phyloP scores from a whole-genome alignment of 2,113 vertebrate genomes.

The Oenanthe oenanthe region DNA sequence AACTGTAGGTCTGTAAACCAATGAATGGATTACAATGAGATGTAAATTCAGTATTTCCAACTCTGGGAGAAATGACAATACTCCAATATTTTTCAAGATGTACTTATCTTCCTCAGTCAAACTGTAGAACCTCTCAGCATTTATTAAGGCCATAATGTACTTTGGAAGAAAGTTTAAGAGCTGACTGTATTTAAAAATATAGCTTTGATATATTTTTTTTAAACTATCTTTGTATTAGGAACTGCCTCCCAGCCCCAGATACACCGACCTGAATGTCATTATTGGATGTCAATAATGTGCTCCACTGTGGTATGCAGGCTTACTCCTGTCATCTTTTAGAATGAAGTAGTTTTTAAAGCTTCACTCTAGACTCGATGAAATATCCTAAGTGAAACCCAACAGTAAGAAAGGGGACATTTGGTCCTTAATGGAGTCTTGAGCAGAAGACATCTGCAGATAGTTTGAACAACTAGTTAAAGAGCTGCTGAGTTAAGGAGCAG shows the following conservation, averaged over 20 bases:
- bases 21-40: conserved; percentile 63
- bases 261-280: not conserved
- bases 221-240: not conserved
- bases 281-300: not conserved
- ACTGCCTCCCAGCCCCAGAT: not conserved
- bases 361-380: not conserved
- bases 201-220: not conserved
- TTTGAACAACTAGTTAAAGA: not conserved
- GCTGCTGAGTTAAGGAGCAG: not conserved
- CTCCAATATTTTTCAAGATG: conserved; percentile 10
- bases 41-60: conserved; percentile 34
- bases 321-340: not conserved
- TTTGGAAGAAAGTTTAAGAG: not conserved
- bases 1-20: conserved; percentile 55
- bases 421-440: not conserved
- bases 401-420: not conserved
- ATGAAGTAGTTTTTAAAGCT: not conserved
- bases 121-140: not conserved
- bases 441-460: not conserved
- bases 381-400: not conserved
- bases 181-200: not conserved
- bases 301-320: not conserved
- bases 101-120: not conserved
- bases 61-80: not conserved
- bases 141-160: not conserved